Evolutionary conservation across 2,888 invertebrate species (phyloP).

Genomic region (Ganaspis brasiliensis): DNA sequence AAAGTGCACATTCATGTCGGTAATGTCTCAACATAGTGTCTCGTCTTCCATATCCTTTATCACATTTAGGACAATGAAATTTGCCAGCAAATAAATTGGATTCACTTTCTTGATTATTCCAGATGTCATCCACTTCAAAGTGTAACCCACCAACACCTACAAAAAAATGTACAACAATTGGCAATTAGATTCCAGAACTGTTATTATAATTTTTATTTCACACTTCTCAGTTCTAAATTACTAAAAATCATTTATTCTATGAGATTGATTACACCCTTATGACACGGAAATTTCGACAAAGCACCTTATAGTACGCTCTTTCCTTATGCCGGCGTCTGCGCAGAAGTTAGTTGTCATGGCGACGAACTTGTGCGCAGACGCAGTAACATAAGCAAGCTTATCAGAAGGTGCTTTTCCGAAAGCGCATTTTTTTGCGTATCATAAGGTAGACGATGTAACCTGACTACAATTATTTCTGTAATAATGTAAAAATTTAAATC

Average conservation of each 20-base stretch:
- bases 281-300: too few relatives aligned
- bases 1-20: conserved; percentile 79
- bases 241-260: background rate
- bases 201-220: background rate
- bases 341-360: too few relatives aligned
- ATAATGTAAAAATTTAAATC: too few relatives aligned
- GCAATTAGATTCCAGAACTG: conserved; percentile 52
- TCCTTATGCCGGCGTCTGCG: too few relatives aligned
- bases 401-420: too few relatives aligned
- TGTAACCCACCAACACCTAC: conserved; percentile 66
- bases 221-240: background rate
- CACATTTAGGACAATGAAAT: conserved; percentile 78
- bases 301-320: too few relatives aligned
- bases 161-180: conserved; percentile 66
- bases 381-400: too few relatives aligned
- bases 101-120: conserved; percentile 65
- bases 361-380: too few relatives aligned
- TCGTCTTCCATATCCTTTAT: conserved; percentile 77
- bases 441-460: background rate
- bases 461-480: too few relatives aligned
- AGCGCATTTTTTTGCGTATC: too few relatives aligned
- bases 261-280: too few relatives aligned
- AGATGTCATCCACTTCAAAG: conserved; percentile 62
- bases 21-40: conserved; percentile 78
- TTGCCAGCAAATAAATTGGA: conserved; percentile 73